phyloP scores from a whole-genome alignment of 1,140 invertebrate genomes.

The Luehdorfia chinensis region DNA sequence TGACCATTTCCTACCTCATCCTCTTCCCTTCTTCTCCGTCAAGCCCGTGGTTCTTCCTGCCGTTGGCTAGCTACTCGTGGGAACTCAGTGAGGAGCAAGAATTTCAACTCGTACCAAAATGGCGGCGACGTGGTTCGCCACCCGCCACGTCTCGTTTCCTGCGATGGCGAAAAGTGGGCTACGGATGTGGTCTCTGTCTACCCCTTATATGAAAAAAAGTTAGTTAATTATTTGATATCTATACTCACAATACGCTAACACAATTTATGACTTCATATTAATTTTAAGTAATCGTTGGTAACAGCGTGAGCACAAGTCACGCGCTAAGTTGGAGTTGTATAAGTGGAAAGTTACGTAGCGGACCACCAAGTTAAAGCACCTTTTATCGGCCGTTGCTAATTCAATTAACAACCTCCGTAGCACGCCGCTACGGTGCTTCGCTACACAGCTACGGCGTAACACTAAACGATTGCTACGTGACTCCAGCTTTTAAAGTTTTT shows the following conservation, averaged over 20 bases:
- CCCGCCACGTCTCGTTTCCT: no score
- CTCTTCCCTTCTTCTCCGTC: no score
- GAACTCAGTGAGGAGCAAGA: no score
- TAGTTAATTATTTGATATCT: no score
- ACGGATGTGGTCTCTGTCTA: no score
- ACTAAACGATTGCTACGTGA: slow-evolving; percentile 26
- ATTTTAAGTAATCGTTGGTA: slow-evolving; percentile 3
- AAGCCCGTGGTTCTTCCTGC: no score
- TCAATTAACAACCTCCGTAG: slow-evolving; percentile 55
- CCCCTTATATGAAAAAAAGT: no score
- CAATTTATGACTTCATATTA: not conserved
- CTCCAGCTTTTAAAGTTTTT: not conserved
- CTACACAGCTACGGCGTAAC: slow-evolving; percentile 26
- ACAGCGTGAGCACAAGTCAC: slow-evolving; percentile 29
- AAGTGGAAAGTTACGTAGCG: slow-evolving; percentile 48
- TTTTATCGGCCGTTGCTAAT: slow-evolving; percentile 40
- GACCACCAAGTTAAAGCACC: slow-evolving; percentile 39
- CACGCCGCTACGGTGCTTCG: slow-evolving; percentile 26
- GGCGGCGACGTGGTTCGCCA: no score
- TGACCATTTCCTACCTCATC: no score
- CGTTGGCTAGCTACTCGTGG: no score
- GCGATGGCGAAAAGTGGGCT: no score
- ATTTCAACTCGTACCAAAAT: no score
- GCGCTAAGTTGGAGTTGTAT: slow-evolving; percentile 32
- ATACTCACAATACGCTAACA: not conserved